Evolutionary conservation across 2,797 vertebrate species (phyloP).

Genomic region (Cyprinodon diabolis): DNA sequence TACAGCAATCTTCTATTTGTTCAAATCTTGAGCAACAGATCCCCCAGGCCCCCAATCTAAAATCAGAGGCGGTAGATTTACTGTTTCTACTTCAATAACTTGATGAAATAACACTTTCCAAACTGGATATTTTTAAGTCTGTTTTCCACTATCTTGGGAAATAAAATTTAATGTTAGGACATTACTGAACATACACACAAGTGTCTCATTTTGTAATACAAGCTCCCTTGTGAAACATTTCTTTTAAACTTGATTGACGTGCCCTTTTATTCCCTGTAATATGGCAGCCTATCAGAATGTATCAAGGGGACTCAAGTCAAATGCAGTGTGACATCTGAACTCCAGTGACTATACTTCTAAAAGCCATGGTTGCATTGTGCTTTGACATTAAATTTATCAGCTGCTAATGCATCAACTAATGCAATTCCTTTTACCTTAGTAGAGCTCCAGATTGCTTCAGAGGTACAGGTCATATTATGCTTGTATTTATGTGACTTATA

Average conservation of each 20-base stretch:
- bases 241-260: neutral
- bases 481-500: conserved; percentile 4
- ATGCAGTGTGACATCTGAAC: neutral
- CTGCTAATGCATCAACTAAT: neutral
- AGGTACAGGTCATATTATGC: neutral
- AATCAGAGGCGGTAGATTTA: neutral
- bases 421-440: neutral
- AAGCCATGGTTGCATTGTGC: neutral
- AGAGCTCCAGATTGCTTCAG: neutral
- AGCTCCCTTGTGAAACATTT: neutral
- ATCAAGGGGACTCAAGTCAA: neutral
- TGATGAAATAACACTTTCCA: neutral
- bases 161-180: neutral
- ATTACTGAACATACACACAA: neutral
- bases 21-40: neutral
- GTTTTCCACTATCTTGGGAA: neutral
- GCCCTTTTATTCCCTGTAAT: neutral
- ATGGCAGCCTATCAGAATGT: neutral
- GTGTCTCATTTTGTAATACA: neutral
- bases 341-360: neutral
- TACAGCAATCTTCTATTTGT: neutral
- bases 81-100: neutral
- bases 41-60: neutral
- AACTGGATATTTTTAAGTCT: neutral
- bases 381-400: neutral